These are phyloP conservation scores for Lineus longissimus DNA, from an alignment of 1,140 invertebrate genomes.

Conservation along the genomic window DNA sequence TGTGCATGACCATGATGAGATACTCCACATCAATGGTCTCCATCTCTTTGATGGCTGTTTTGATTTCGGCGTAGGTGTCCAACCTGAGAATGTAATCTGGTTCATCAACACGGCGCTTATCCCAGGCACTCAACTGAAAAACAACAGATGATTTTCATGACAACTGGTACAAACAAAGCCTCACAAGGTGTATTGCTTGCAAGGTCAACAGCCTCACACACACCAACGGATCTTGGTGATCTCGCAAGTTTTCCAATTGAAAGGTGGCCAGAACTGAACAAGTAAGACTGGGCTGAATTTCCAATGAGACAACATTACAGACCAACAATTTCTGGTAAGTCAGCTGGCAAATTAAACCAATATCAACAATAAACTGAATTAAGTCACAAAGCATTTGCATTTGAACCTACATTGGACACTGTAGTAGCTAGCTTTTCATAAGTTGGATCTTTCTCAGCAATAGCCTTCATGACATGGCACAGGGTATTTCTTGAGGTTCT, in stretches of 20 bases:
- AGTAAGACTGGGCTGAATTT: no score
- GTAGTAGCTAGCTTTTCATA: constrained; percentile 48
- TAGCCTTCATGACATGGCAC: constrained; percentile 26
- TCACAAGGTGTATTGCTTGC: not conserved
- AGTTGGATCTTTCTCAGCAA: constrained; percentile 15
- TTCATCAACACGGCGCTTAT: constrained; percentile 81
- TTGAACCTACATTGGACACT: constrained; percentile 52
- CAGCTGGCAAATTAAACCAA: no score
- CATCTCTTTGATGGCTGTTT: constrained; percentile 61
- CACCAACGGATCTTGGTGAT: not conserved
- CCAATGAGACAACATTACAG: no score
- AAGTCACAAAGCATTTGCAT: no score
- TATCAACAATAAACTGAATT: no score
- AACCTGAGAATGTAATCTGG: constrained; percentile 82
- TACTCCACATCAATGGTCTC: constrained; percentile 62
- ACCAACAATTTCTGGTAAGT: no score
- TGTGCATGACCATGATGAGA: constrained; percentile 71
- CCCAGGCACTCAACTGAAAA: constrained; percentile 77
- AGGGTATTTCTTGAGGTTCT: constrained; percentile 40
- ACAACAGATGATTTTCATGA: constrained; percentile 7
- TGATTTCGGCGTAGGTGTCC: constrained; percentile 59
- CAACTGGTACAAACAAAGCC: not conserved
- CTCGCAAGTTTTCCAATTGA: no score
- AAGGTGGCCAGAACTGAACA: no score
- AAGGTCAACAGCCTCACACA: no score